A percentile compares a stretch with the other conserved stretches of the same genome.
Conservation (phyloP, 2,797 vertebrate species). For the Botia almorhae region DNA sequence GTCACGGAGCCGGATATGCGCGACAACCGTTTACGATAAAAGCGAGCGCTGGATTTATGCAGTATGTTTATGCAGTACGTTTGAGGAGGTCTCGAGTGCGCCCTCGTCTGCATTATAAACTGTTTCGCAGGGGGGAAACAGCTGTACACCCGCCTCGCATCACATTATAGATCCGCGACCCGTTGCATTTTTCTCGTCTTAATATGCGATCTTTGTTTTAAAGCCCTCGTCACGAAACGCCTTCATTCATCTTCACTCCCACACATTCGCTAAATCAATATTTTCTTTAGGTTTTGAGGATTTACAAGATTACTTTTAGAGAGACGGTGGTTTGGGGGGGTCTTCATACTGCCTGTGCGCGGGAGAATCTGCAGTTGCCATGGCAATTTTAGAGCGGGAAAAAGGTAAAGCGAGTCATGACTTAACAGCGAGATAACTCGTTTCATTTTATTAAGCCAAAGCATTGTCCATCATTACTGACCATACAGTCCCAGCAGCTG, state of each 20-base stretch:
- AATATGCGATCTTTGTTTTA: background rate
- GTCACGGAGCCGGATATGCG: constrained; percentile 27
- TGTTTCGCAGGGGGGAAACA: background rate
- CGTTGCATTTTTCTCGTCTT: constrained; percentile 3
- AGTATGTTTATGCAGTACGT: background rate
- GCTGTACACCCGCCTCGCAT: background rate
- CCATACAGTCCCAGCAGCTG: constrained; percentile 65
- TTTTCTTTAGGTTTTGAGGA: too few species aligned
- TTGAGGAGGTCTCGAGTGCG: background rate
- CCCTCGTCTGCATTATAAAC: background rate
- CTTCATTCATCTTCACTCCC: constrained; percentile 65
- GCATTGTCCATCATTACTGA: too few species aligned
- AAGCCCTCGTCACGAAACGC: constrained; percentile 62
- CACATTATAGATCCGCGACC: background rate
- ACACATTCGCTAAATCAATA: constrained; percentile 65
- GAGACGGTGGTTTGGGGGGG: too few species aligned
- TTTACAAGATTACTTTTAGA: too few species aligned
- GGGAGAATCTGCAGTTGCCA: too few species aligned
- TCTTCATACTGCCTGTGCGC: too few species aligned
- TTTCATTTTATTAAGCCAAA: constrained; percentile 77
- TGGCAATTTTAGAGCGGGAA: constrained; percentile 71
- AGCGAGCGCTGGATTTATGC: too few species aligned
- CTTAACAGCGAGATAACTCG: constrained; percentile 77
- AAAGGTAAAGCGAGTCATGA: constrained; percentile 66
- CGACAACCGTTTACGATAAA: constrained; percentile 36